Evolutionary conservation across 1,140 invertebrate species (phyloP).

Genomic region (Drosophila sucinea): DNA sequence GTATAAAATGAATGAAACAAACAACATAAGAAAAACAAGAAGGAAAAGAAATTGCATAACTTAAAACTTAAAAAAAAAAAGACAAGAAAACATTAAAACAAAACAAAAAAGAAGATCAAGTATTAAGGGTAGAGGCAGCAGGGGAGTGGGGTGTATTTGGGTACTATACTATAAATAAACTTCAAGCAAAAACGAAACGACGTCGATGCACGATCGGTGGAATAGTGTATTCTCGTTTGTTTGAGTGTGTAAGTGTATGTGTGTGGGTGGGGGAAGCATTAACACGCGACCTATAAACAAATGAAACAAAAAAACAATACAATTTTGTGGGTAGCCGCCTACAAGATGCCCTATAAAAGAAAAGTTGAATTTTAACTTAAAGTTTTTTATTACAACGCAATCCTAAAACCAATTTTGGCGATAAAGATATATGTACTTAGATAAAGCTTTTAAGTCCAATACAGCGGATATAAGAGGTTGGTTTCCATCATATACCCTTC

Average conservation of each 20-base stretch:
- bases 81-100: not conserved
- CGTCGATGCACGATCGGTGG: conserved; percentile 26
- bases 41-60: conserved; percentile 8
- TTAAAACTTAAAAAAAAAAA: not conserved
- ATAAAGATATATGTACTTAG: no score
- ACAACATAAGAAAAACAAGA: conserved; percentile 15
- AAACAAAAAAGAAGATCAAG: conserved; percentile 6
- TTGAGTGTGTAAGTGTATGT: conserved; percentile 11
- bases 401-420: no score
- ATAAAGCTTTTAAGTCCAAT: no score
- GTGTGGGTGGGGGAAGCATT: conserved; percentile 35
- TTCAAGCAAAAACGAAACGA: conserved; percentile 10
- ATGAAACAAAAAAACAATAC: conserved; percentile 5
- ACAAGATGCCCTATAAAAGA: not conserved
- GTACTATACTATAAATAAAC: conserved; percentile 8
- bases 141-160: not conserved
- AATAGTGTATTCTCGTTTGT: conserved; percentile 21
- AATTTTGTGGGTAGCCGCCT: not conserved
- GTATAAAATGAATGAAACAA: conserved; percentile 13
- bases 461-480: no score
- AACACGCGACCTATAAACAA: conserved; percentile 77
- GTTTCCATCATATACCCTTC: not conserved
- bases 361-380: no score
- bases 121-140: not conserved
- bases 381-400: no score